Conservation (phyloP, 2,888 invertebrate genomes). For the Linhomoeus sp. region DNA sequence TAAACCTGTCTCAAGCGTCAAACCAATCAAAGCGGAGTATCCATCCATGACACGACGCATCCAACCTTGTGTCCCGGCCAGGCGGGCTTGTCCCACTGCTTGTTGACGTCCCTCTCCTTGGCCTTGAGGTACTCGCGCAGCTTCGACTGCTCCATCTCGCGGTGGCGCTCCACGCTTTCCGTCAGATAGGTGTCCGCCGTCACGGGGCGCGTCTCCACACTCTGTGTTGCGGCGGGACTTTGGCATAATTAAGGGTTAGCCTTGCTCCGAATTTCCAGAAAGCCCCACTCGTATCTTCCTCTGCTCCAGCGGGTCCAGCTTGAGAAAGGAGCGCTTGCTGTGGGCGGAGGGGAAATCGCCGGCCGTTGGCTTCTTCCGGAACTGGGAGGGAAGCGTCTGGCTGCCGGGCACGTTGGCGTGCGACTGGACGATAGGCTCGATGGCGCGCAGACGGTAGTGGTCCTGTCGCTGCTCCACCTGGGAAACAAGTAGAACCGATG, state of each 20-base stretch:
- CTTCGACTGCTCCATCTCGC: slow-evolving; percentile 19
- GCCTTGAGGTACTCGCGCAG: slow-evolving; percentile 20
- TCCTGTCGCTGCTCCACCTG: slow-evolving; percentile 19
- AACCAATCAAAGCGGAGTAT: too few species aligned
- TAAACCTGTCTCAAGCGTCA: too few species aligned
- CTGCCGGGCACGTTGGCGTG: slow-evolving; percentile 18
- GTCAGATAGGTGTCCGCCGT: slow-evolving; percentile 21
- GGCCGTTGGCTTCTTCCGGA: slow-evolving; percentile 10
- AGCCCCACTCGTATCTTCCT: slow-evolving; percentile 14
- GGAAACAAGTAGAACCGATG: background rate
- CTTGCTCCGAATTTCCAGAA: too few species aligned
- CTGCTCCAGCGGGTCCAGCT: slow-evolving; percentile 25
- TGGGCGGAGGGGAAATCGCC: slow-evolving; percentile 22
- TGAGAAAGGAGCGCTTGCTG: slow-evolving; percentile 19
- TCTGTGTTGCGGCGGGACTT: slow-evolving; percentile 12
- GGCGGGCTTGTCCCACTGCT: slow-evolving; percentile 26
- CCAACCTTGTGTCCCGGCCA: slow-evolving; percentile 22
- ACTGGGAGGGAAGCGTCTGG: slow-evolving; percentile 12
- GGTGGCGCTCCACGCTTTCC: slow-evolving; percentile 23
- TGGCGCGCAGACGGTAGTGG: slow-evolving; percentile 23
- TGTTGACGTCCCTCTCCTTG: slow-evolving; percentile 23
- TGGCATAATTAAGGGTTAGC: too few species aligned
- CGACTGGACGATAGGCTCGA: slow-evolving; percentile 24
- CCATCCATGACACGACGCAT: too few species aligned
- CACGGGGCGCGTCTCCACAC: slow-evolving; percentile 20